Conservation (phyloP, 2,797 vertebrate species). For the Pangasius mekongensis region DNA sequence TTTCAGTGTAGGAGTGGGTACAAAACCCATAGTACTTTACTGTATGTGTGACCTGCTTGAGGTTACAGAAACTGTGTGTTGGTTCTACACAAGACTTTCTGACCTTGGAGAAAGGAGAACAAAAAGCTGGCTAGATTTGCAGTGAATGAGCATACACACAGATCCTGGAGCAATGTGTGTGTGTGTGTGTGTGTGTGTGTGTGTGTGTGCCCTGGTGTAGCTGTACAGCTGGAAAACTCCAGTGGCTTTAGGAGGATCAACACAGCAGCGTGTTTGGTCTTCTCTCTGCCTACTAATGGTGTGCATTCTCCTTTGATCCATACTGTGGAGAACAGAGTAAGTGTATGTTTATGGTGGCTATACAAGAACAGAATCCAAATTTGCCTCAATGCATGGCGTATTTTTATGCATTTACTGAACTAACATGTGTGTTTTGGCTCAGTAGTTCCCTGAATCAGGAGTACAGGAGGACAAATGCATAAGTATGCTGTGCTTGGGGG, state of each 20-base stretch:
- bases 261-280: slow-evolving; percentile 14
- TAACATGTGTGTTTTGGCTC: neutral
- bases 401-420: neutral
- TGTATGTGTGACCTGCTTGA: slow-evolving; percentile 25
- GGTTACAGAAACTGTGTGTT: slow-evolving; percentile 22
- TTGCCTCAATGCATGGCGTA: neutral
- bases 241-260: slow-evolving; percentile 13
- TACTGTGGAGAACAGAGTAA: slow-evolving; percentile 6
- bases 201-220: slow-evolving; percentile 14
- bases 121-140: slow-evolving; percentile 31
- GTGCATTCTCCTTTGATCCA: neutral
- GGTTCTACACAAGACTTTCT: slow-evolving; percentile 43
- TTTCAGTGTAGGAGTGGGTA: slow-evolving; percentile 7
- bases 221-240: slow-evolving; percentile 13
- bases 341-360: neutral
- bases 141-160: slow-evolving; percentile 3
- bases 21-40: slow-evolving; percentile 35
- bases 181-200: neutral
- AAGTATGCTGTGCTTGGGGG: neutral
- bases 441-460: neutral
- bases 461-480: neutral
- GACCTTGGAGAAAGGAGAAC: slow-evolving; percentile 41
- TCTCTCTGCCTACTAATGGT: slow-evolving; percentile 9
- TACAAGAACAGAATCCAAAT: neutral
- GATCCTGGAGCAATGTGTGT: neutral